These are phyloP conservation scores for Ptychoptera contaminata DNA, from an alignment of 2,888 invertebrate genomes.

Conservation along the genomic window DNA sequence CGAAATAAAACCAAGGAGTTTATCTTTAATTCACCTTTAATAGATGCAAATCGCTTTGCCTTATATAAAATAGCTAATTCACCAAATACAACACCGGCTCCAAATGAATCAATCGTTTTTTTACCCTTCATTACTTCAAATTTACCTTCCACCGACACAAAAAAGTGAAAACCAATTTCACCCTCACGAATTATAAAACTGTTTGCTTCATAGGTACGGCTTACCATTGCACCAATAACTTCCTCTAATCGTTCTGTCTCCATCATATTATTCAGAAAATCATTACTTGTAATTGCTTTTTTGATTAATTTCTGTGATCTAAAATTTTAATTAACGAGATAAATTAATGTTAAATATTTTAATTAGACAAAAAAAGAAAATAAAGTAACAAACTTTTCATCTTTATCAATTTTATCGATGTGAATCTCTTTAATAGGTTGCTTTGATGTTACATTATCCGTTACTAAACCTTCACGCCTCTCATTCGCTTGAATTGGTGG, in stretches of 20 bases:
- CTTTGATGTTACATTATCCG: no score
- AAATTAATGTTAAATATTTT: no score
- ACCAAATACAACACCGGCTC: constrained; percentile 71
- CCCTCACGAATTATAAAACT: constrained; percentile 64
- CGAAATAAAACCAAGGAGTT: not conserved
- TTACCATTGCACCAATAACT: constrained; percentile 71
- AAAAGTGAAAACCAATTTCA: constrained; percentile 73
- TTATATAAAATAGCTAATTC: constrained; percentile 90
- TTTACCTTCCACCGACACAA: constrained; percentile 70
- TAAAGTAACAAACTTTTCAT: no score
- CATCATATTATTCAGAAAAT: constrained; percentile 62
- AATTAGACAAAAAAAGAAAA: no score
- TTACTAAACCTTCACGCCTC: no score
- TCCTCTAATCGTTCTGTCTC: constrained; percentile 57
- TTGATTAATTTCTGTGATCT: constrained; percentile 48
- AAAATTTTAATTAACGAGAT: not conserved
- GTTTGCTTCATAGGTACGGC: constrained; percentile 46
- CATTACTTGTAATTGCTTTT: constrained; percentile 60
- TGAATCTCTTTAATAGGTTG: no score
- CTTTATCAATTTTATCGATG: no score
- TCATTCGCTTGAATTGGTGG: no score
- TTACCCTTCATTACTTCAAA: constrained; percentile 74
- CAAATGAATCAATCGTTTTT: constrained; percentile 60
- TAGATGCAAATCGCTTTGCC: constrained; percentile 77
- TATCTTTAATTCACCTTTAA: constrained; percentile 45